phyloP scores from a whole-genome alignment of 2,113 vertebrate species.

The Anoplopoma fimbria region DNA sequence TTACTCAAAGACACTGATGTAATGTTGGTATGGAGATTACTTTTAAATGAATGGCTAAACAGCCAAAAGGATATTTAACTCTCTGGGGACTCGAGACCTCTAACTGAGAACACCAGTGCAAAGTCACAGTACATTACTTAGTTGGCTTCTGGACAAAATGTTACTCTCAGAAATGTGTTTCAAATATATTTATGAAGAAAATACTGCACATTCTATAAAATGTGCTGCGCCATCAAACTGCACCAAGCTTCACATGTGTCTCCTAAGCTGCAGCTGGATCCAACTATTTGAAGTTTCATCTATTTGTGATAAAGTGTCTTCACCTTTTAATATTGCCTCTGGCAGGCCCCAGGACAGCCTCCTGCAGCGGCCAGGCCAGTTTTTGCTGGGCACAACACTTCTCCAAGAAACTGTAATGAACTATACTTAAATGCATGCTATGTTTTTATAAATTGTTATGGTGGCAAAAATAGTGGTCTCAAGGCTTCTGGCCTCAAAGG shows the following conservation, averaged over 20 bases:
- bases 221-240: conserved; percentile 25
- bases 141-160: background rate
- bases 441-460: conserved; percentile 8
- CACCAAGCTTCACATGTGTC: conserved; percentile 19
- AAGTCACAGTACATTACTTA: background rate
- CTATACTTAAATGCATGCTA: conserved; percentile 5
- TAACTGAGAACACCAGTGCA: background rate
- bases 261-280: conserved; percentile 24
- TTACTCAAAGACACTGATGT: conserved; percentile 4
- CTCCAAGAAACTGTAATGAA: conserved; percentile 31
- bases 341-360: conserved; percentile 29
- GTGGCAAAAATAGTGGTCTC: background rate
- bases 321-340: conserved; percentile 54
- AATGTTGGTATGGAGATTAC: background rate
- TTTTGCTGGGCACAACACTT: background rate
- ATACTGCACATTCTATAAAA: background rate
- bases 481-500: conserved; percentile 6
- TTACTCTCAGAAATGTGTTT: conserved; percentile 7
- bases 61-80: background rate
- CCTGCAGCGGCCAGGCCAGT: conserved; percentile 13
- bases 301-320: conserved; percentile 55
- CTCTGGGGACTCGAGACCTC: background rate
- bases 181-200: background rate
- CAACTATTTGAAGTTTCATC: conserved; percentile 51
- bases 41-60: background rate